Base-by-base conservation (phyloP, 2,888 invertebrate genomes). In the Drosophila anceps region DNA sequence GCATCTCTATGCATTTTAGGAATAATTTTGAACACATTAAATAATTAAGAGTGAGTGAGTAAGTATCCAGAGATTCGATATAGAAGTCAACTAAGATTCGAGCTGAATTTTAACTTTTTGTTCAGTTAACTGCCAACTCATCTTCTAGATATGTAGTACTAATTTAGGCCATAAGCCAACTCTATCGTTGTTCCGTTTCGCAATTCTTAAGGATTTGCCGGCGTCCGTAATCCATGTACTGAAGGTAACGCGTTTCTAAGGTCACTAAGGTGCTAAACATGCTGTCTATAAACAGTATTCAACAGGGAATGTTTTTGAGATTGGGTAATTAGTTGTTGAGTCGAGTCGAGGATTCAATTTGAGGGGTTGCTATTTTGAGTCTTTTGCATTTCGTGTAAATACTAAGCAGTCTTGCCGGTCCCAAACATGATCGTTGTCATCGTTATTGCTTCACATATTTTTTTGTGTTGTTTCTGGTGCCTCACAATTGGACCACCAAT, bases 401-500 rank as follows among this genome's bases (percentile, higher is more conserved):
- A 73, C 79, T 89, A 84, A 76, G 76, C 84, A 84, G 84, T 84
- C 84, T 84, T 84, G 61, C 64, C 58, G 68, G 66, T 78, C 66
- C 65, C 55, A 64, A 66, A 57, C 44, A 50, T 63, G 35, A 51
- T 69, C 64, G 58, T 64, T 69, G 68, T 57, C 53, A 39, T 61
- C 18, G 24, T 57, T 53, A 66, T 55, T 65, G 51, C 18, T 54
- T 44, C 15, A 44, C 44, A 44, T 24, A 24, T 24, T 24, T 24
- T n/a, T n/a, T 48, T n/a, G 12, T 20, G 12, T 13, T 18, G 9
- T 46, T 27, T 27, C 15, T 4, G 18, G 1, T 18, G 5, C 15
- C 58, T 76, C 68, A 91, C 37, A 96, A 94, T 92, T 96, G 96
- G 61, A 95, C 93, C n/a, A 95, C 95, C 18, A 97, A 93, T n/a